Conservation (phyloP, 1,140 invertebrate genomes). For the Meteorus sp. region DNA sequence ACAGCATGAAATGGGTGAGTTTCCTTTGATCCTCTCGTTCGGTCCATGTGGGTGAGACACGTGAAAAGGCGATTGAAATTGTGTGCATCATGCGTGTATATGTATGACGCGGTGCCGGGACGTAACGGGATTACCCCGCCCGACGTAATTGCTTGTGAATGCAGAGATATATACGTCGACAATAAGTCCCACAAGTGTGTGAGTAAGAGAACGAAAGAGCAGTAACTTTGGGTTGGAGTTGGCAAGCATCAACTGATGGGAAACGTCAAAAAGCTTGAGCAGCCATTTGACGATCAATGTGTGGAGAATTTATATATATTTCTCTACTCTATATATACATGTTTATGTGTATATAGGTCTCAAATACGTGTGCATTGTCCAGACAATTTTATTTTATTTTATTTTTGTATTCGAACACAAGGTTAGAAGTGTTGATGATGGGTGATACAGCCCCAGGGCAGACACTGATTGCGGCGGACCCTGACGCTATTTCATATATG, state of each 20-base stretch:
- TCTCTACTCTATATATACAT: too few species aligned
- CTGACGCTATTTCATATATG: too few species aligned
- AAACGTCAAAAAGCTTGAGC: conserved; percentile 1
- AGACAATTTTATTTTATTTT: conserved; percentile 1
- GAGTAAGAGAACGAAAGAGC: too few species aligned
- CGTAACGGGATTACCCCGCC: conserved; percentile 49
- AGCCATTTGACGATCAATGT: too few species aligned
- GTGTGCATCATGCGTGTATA: neutral
- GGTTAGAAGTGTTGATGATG: neutral
- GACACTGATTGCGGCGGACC: conserved; percentile 50
- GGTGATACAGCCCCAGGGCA: conserved; percentile 31
- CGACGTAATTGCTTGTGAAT: conserved; percentile 49
- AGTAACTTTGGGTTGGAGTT: too few species aligned
- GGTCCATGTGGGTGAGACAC: conserved; percentile 15
- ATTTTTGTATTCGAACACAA: neutral
- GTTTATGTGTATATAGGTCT: neutral
- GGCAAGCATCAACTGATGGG: conserved; percentile 28
- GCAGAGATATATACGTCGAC: conserved; percentile 40
- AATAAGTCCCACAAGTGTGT: too few species aligned
- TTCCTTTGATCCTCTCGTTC: conserved; percentile 45
- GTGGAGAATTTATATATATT: too few species aligned
- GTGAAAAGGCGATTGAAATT: neutral
- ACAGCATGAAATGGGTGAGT: conserved; percentile 39
- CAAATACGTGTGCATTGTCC: neutral
- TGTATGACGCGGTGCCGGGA: neutral